Evolutionary conservation across 1,140 invertebrate species (phyloP).

Genomic region (Dufourea novaeangliae): DNA sequence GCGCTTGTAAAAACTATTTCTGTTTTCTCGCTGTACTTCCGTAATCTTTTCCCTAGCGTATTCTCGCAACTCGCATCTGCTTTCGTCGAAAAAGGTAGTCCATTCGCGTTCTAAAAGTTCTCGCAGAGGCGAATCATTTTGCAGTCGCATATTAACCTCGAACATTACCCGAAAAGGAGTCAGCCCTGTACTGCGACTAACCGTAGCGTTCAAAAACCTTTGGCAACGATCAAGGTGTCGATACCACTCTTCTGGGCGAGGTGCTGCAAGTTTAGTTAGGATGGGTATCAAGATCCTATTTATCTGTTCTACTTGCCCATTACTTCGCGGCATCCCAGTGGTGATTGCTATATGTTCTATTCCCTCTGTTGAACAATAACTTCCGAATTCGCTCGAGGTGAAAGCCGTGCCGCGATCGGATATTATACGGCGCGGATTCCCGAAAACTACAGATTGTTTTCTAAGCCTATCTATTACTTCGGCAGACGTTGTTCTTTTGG

Average conservation of each 20-base stretch:
- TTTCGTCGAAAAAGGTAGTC: too few species aligned
- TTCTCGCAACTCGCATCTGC: too few species aligned
- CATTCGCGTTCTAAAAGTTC: too few species aligned
- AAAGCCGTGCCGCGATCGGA: not conserved
- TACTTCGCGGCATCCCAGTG: constrained; percentile 28
- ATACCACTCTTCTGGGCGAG: constrained; percentile 68
- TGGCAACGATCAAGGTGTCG: constrained; percentile 67
- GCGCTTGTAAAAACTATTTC: too few species aligned
- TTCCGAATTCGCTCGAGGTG: not conserved
- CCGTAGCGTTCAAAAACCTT: constrained; percentile 69
- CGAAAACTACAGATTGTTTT: too few species aligned
- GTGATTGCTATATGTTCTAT: not conserved
- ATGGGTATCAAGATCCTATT: constrained; percentile 66
- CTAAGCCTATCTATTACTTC: too few species aligned
- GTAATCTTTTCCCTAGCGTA: too few species aligned
- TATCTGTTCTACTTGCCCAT: constrained; percentile 72
- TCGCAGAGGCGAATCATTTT: constrained; percentile 61
- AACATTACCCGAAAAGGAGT: constrained; percentile 72
- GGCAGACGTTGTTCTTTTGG: too few species aligned
- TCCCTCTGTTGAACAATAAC: not conserved
- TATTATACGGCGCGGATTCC: too few species aligned
- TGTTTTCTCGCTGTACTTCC: too few species aligned
- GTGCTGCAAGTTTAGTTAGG: constrained; percentile 66
- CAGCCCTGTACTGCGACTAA: constrained; percentile 64
- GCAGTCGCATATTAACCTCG: constrained; percentile 67